Evolutionary conservation across 2,888 invertebrate species (phyloP).

Genomic region (Busseola fusca): DNA sequence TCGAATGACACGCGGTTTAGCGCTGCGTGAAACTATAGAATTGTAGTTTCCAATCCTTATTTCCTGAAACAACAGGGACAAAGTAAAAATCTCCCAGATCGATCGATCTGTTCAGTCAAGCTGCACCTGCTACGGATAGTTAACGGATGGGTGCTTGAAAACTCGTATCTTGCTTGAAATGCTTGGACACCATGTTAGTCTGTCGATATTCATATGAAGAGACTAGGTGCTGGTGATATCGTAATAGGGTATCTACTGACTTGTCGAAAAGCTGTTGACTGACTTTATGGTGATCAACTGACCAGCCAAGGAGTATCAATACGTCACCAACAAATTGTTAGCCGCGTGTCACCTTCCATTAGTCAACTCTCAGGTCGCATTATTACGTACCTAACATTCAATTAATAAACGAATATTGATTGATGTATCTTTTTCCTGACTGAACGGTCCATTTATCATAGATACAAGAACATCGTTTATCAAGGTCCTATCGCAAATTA

Average conservation of each 20-base stretch:
- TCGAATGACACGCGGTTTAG: slow-evolving; percentile 14
- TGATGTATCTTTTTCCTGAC: slow-evolving; percentile 47
- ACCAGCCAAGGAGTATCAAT: slow-evolving; percentile 6
- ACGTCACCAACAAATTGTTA: slow-evolving; percentile 4
- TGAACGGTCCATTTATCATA: slow-evolving; percentile 57
- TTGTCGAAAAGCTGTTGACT: neutral
- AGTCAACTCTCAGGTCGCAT: slow-evolving; percentile 16
- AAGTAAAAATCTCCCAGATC: neutral
- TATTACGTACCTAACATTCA: slow-evolving; percentile 39
- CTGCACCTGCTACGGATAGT: too few species aligned
- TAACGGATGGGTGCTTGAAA: neutral
- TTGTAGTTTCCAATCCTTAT: neutral
- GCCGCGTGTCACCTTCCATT: slow-evolving; percentile 25
- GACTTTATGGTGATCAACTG: neutral
- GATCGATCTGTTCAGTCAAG: neutral
- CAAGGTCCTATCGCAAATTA: slow-evolving; percentile 52
- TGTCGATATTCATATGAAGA: neutral
- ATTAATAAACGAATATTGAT: slow-evolving; percentile 55
- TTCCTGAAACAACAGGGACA: neutral
- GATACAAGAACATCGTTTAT: slow-evolving; percentile 58
- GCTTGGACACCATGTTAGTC: neutral
- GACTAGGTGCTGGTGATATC: neutral
- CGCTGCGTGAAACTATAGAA: neutral
- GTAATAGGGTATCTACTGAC: neutral
- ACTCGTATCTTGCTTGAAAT: too few species aligned